phyloP scores from a whole-genome alignment of 2,888 invertebrate species.

The Xanthia togata region DNA sequence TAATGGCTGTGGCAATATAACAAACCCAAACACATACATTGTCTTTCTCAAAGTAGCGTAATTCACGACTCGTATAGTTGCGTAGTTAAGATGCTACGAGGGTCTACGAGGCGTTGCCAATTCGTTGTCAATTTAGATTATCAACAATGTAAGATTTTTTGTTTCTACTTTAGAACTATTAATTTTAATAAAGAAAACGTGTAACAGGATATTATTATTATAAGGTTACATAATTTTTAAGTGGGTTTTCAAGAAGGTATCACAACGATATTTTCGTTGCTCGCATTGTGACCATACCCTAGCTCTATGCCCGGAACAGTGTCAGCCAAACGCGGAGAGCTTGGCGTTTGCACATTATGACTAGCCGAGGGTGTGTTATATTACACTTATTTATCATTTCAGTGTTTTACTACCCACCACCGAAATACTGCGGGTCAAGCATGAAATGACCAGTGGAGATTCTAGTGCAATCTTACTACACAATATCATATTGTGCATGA shows the following conservation, averaged over 20 bases:
- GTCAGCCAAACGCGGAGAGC: conserved; percentile 89
- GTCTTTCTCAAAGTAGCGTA: background rate
- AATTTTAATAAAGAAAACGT: background rate
- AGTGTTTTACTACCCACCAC: conserved; percentile 60
- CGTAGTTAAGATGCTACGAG: conserved; percentile 4
- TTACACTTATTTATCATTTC: conserved; percentile 77
- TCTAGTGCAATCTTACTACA: conserved; percentile 30
- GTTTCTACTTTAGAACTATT: background rate
- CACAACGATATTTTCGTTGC: conserved; percentile 61
- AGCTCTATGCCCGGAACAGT: conserved; percentile 79
- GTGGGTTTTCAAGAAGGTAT: conserved; percentile 1
- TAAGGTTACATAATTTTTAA: background rate
- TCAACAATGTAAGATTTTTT: too few relatives aligned
- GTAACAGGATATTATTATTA: background rate
- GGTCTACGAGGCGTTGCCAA: conserved; percentile 15
- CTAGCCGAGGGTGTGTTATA: conserved; percentile 79
- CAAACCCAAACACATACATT: background rate
- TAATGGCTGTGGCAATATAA: background rate
- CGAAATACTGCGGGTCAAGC: conserved; percentile 58
- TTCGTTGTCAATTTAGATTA: background rate
- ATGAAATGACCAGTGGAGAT: conserved; percentile 45
- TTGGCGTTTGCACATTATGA: conserved; percentile 90
- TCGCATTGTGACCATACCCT: conserved; percentile 67
- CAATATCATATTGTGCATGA: conserved; percentile 5
- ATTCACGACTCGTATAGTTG: background rate